Evolutionary conservation across 1,140 invertebrate species (phyloP).

Genomic region (Cyrtorhinus lividipennis): DNA sequence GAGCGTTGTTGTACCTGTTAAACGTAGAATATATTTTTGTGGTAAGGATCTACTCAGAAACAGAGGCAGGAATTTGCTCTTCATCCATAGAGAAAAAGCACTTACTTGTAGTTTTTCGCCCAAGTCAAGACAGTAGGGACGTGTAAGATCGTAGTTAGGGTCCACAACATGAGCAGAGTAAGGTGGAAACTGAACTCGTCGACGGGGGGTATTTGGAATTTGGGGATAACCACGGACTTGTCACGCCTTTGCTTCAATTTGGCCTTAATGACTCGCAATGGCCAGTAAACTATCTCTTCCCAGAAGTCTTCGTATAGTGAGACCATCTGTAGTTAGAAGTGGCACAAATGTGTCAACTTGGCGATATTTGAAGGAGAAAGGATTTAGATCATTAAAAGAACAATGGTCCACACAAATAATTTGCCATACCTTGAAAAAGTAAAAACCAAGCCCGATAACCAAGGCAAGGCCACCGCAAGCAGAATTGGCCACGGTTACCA

Average conservation of each 20-base stretch:
- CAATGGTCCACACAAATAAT: background rate
- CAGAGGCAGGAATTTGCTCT: background rate
- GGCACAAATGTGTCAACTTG: slow-evolving; percentile 1
- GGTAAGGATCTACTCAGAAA: slow-evolving; percentile 1
- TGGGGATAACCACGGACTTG: background rate
- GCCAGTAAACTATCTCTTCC: slow-evolving; percentile 21
- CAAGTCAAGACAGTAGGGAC: slow-evolving; percentile 33
- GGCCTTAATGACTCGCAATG: slow-evolving; percentile 14
- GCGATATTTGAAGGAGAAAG: background rate
- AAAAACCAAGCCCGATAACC: slow-evolving; percentile 36
- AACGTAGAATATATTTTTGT: slow-evolving; percentile 22
- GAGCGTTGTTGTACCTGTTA: slow-evolving; percentile 29
- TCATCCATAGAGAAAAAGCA: background rate
- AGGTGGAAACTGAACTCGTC: slow-evolving; percentile 27
- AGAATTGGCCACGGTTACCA: slow-evolving; percentile 34
- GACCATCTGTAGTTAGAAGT: slow-evolving; percentile 2
- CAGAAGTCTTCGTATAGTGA: slow-evolving; percentile 20
- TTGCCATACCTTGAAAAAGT: slow-evolving; percentile 37
- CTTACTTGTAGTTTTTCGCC: slow-evolving; percentile 35
- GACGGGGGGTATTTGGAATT: slow-evolving; percentile 18
- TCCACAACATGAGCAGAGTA: slow-evolving; percentile 31
- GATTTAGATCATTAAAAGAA: background rate
- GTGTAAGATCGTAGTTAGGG: slow-evolving; percentile 29
- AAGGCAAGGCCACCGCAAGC: slow-evolving; percentile 41
- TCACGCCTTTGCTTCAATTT: slow-evolving; percentile 10